Evolutionary conservation across 35 echinoderm and acorn worm genomes (phyloP), one percentile per base, ranked within the genome.

Genomic region (Ophioderma brevispina): DNA sequence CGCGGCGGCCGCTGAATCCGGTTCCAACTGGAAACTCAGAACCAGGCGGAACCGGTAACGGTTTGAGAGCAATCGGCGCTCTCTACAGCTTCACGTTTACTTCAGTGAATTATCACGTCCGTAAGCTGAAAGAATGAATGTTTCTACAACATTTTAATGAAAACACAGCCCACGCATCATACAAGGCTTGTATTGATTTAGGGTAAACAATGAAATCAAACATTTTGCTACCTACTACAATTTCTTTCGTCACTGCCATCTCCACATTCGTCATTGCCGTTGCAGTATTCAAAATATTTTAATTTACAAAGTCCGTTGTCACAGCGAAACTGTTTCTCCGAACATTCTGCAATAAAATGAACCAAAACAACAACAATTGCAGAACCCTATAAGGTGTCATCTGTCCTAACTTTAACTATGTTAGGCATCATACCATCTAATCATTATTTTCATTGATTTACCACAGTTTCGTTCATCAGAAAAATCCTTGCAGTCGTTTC

Each of bases 171-270:
- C n/a, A n/a, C n/a, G n/a, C n/a, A n/a, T n/a, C n/a, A n/a, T n/a
- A n/a, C n/a, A n/a, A n/a, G n/a, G n/a, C n/a, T n/a, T n/a, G n/a
- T n/a, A n/a, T n/a, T n/a, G n/a, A n/a, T 36, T 80, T 18, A 80
- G 13, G 35, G 21, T 80, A 19, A 36, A 38, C 37, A 19, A 40
- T 36, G 19, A 80, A 36, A 36, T 36, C 4, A 36, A 19, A 40
- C 35, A 80, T 80, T 1, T 80, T 25, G 39, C 36, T 50, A 78
- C 92, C 89, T 90, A 94, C 92, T 80, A 55, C 92, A 94, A 40
- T 89, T 81, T 11, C 64, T 39, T 63, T 94, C 92, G 75, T 94
- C 92, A 52, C 64, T 85, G 35, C 81, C 77, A 36, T 94, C 92
- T 1, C 92, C 92, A 35, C 92, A 94, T 32, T 94, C 87, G 56